Evolutionary conservation across 2,113 vertebrate species (phyloP), one percentile per base, ranked within the genome.

Genomic region (Peromyscus leucopus): DNA sequence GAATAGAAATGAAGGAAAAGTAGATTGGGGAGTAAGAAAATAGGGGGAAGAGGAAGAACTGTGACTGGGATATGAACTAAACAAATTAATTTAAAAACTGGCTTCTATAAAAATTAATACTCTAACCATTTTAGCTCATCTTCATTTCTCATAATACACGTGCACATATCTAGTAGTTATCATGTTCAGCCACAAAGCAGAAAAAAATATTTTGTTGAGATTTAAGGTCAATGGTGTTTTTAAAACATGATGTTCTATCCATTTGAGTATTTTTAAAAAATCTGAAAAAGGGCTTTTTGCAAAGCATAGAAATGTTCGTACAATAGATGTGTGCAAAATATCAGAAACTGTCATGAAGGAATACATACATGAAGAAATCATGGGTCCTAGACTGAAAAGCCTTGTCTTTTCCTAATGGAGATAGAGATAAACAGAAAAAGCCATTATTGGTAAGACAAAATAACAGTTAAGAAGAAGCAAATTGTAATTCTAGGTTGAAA

Each of bases 171-270:
- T 33, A 36, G 31, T 83, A 7, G 85, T 85, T 55, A 51, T 67
- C 59, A 87, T 83, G 36, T 48, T 42, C 80, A n/a, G 33, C 24
- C 55, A 92, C 8, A 48, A 13, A 92, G 76, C 2, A 90, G 4
- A 26, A 39, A 69, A 65, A 80, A 57, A 46, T 21, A 69, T 31
- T 65, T 24, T 71, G 48, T 61, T 92, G 5, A 92, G 36, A 22
- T 26, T 59, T 51, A 12, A 76, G 16, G 67, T 59, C 79, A 78
- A 94, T 85, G 39, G 71, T 12, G 19, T 88, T 93, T 74, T 80
- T 21, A 55, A 84, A 86, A 96, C 61, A 55, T 85, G 83, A 65
- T 78, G 61, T n/a, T 90, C 65, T 89, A 96, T 94, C 94, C 12
- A 61, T 26, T 55, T 84, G 39, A 12, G 2, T 33, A 82, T 69